Evolutionary conservation across 2,888 invertebrate species (phyloP).

Genomic region (Drosophila recens): DNA sequence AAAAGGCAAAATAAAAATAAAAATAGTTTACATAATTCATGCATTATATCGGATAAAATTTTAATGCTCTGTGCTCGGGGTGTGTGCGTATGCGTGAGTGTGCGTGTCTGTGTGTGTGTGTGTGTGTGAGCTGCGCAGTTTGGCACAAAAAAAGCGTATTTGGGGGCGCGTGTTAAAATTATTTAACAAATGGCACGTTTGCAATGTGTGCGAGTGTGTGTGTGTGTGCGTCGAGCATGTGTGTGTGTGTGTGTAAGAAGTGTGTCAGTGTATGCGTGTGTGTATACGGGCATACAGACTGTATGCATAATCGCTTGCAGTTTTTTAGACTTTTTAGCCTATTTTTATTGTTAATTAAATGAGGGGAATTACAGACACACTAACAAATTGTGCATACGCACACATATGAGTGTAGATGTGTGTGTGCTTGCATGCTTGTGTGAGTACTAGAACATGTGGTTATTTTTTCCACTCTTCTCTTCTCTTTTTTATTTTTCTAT

Average conservation of each 20-base stretch:
- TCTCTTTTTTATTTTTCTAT: constrained; percentile 52
- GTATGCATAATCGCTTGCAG: constrained; percentile 73
- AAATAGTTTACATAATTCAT: constrained; percentile 82
- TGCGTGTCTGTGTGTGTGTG: constrained; percentile 10
- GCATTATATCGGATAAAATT: constrained; percentile 82
- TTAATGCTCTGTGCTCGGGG: constrained; percentile 60
- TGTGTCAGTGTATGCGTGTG: constrained; percentile 55
- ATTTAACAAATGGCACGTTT: constrained; percentile 78
- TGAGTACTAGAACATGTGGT: constrained; percentile 27
- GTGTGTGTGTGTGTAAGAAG: constrained; percentile 30
- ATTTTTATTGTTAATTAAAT: constrained; percentile 84
- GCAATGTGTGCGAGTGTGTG: constrained; percentile 54
- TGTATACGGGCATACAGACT: constrained; percentile 58
- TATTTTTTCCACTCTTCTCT: constrained; percentile 32
- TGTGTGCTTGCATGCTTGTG: constrained; percentile 16
- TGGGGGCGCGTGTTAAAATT: constrained; percentile 75
- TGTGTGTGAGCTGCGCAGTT: constrained; percentile 43
- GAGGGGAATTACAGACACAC: constrained; percentile 72
- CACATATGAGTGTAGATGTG: background rate
- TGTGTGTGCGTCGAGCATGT: constrained; percentile 7
- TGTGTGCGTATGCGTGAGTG: constrained; percentile 8
- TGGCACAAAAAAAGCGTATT: constrained; percentile 54
- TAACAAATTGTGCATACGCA: constrained; percentile 24
- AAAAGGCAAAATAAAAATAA: constrained; percentile 68
- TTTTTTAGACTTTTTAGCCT: constrained; percentile 83